Percentiles rank a stretch among this genome's conserved stretches.
These are phyloP conservation scores for Zenarchopterus dispar DNA, from an alignment of 2,797 vertebrate genomes.

Conservation along the genomic window DNA sequence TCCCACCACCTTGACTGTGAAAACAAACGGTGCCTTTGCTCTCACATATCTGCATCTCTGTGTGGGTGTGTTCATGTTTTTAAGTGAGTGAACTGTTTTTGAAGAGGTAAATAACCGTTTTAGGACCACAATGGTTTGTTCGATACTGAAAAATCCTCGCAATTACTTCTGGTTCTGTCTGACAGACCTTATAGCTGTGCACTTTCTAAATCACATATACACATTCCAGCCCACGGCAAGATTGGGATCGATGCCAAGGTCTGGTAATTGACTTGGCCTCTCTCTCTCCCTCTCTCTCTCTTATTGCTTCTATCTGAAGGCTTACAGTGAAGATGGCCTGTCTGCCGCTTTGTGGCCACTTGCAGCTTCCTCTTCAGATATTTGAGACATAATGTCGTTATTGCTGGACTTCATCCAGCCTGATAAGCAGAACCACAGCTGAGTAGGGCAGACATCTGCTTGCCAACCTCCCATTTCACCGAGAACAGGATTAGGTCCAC, in stretches of 20 bases:
- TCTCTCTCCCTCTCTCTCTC: constrained; percentile 20
- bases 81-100: not conserved
- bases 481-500: constrained; percentile 55
- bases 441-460: constrained; percentile 60
- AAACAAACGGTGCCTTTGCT: constrained; percentile 18
- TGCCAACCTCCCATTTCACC: constrained; percentile 47
- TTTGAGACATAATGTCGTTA: constrained; percentile 58
- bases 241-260: constrained; percentile 46
- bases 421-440: constrained; percentile 62
- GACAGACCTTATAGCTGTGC: constrained; percentile 6
- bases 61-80: constrained; percentile 15
- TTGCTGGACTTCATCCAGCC: constrained; percentile 53
- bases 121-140: constrained; percentile 28
- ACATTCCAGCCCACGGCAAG: constrained; percentile 29
- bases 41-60: not conserved
- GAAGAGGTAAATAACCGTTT: constrained; percentile 25
- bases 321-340: constrained; percentile 43
- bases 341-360: constrained; percentile 20
- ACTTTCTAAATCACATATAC: constrained; percentile 49
- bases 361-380: constrained; percentile 38
- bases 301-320: constrained; percentile 11
- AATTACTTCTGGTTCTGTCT: constrained; percentile 39
- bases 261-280: constrained; percentile 36
- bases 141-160: constrained; percentile 35
- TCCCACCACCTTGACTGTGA: constrained; percentile 19